Base-by-base conservation (phyloP, 2,797 vertebrate species). In the Cossypha heuglini region DNA sequence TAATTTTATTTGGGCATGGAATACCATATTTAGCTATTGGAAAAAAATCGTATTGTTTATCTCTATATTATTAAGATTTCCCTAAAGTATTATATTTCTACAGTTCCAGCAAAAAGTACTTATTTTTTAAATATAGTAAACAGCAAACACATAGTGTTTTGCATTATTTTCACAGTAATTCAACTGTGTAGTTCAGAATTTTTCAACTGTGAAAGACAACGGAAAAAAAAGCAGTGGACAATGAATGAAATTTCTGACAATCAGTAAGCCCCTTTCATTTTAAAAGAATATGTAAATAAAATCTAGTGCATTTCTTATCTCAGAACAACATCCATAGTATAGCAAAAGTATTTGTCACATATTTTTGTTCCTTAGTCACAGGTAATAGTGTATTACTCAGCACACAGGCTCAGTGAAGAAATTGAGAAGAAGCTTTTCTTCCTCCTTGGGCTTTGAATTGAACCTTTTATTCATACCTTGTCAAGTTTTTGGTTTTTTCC, bases 1-100 rank as follows among this genome's bases (percentile, higher is more conserved):
- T 68, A 57, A 64, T 85, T 87, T 94, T 59, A 63, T 85, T 85
- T 79, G 25, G 5, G 17, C 46, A 69, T 68, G 43, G 11, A 79
- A 58, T 84, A 86, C 5, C 25, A 72, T 29, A 69, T 72, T 81
- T 46, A 69, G 26, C 19, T 51, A 48, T 63, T 85, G 25, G 19
- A 69, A 85, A 72, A 83, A 35, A 12, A 11, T 10, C 8, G 17
- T 68, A 49, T 29, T 66, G 3, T 85, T 89, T 5, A 28, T 43
- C 13, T 68, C 42, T 91, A 17, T 66, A 64, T 43, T 62, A 62
- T 73, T 69, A 62, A 48, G 43, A 85, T 79, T 91, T 91, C 20
- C 55, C 35, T 33, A 73, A 69, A 62, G 43, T 66, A 82, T 11
- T 66, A 2, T 42, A 48, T 76, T 82, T 93, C 9, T 73, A n/a